phyloP scores from a whole-genome alignment of 1,140 invertebrate genomes.

The Ectropis grisescens region DNA sequence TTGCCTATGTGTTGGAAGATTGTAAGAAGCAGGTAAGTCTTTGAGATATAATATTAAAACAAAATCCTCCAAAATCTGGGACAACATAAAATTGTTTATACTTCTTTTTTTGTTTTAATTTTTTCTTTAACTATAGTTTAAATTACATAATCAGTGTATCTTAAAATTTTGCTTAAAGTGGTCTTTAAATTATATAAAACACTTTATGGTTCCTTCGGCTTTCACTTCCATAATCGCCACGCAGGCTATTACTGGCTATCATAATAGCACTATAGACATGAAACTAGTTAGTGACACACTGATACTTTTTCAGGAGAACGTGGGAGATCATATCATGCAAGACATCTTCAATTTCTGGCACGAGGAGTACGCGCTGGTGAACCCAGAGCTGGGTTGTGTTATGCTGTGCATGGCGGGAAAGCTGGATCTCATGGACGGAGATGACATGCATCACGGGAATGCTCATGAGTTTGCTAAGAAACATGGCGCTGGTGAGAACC shows the following conservation, averaged over 20 bases:
- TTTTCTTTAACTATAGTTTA: not conserved
- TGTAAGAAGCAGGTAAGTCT: conserved; percentile 40
- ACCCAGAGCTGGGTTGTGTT: conserved; percentile 40
- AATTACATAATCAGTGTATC: not conserved
- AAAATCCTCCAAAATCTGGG: no score
- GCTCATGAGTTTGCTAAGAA: conserved; percentile 39
- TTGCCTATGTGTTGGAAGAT: conserved; percentile 25
- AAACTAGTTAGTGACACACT: no score
- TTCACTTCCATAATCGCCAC: no score
- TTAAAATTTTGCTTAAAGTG: not conserved
- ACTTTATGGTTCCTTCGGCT: no score
- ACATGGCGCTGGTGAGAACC: conserved; percentile 44
- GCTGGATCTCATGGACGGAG: conserved; percentile 32
- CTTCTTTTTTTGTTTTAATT: not conserved
- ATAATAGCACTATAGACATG: no score
- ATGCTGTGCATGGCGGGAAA: conserved; percentile 44
- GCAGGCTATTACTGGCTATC: no score
- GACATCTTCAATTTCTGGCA: conserved; percentile 49
- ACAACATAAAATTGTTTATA: no score
- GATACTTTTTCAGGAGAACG: conserved; percentile 27
- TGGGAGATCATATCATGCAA: conserved; percentile 34
- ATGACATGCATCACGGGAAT: conserved; percentile 42
- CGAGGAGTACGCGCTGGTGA: conserved; percentile 41
- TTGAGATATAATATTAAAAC: not conserved
- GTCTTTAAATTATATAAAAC: no score